Evolutionary conservation across 1,140 invertebrate genomes (phyloP).

Genomic region (Cotesia glomerata): DNA sequence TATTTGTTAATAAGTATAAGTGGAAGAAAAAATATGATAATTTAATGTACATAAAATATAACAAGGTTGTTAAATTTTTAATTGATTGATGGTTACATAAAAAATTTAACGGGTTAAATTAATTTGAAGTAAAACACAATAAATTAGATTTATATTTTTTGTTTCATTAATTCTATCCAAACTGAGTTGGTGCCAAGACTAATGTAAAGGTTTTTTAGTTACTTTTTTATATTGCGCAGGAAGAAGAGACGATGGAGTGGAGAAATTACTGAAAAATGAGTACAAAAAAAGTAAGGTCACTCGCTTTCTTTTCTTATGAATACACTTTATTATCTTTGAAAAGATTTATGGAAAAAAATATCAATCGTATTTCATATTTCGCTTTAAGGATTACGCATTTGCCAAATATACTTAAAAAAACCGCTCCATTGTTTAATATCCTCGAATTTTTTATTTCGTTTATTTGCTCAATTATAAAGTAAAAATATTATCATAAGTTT

Average conservation of each 20-base stretch:
- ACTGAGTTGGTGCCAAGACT: constrained; percentile 1
- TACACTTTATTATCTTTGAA: constrained; percentile 2
- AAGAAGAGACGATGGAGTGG: background rate
- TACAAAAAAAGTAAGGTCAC: background rate
- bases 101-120: background rate
- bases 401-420: too few relatives aligned
- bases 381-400: too few relatives aligned
- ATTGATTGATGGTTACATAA: background rate
- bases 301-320: constrained; percentile 18
- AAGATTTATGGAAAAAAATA: background rate
- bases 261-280: constrained; percentile 1
- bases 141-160: background rate
- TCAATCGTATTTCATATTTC: background rate
- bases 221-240: constrained; percentile 6
- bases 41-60: too few relatives aligned
- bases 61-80: background rate
- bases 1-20: too few relatives aligned
- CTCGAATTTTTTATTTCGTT: background rate
- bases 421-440: background rate
- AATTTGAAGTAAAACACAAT: too few relatives aligned
- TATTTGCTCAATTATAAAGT: too few relatives aligned
- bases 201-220: background rate
- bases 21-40: too few relatives aligned
- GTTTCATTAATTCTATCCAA: background rate
- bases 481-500: background rate